phyloP scores from a whole-genome alignment of 2,797 vertebrate species.

The Typhlichthys eigenmanni region DNA sequence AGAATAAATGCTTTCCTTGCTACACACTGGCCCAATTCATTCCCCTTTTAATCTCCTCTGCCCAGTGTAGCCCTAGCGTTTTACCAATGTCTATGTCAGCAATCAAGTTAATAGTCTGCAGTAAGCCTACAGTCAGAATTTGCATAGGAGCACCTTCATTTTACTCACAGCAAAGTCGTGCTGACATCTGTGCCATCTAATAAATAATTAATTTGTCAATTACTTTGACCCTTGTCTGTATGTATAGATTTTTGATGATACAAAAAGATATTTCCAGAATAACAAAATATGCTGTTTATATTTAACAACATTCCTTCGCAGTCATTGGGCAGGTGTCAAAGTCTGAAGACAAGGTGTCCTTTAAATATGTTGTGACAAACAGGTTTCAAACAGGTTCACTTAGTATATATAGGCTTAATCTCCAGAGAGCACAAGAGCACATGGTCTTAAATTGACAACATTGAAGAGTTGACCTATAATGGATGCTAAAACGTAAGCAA shows the following conservation, averaged over 20 bases:
- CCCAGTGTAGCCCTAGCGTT: slow-evolving; percentile 60
- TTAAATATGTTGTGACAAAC: not conserved
- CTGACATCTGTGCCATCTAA: too few relatives aligned
- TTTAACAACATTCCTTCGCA: not conserved
- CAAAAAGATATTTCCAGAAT: slow-evolving; percentile 1
- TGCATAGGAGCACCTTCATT: too few relatives aligned
- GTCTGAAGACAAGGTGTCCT: not conserved
- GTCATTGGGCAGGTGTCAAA: slow-evolving; percentile 13
- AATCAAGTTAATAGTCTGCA: slow-evolving; percentile 32
- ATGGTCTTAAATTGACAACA: slow-evolving; percentile 22
- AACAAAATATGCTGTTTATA: slow-evolving; percentile 1
- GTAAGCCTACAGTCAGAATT: not conserved
- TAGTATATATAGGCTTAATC: slow-evolving; percentile 1
- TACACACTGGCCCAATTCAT: slow-evolving; percentile 80
- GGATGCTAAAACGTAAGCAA: too few relatives aligned
- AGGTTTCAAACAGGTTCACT: slow-evolving; percentile 3
- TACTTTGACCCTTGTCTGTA: slow-evolving; percentile 1
- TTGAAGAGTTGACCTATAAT: not conserved
- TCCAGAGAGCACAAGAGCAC: slow-evolving; percentile 5
- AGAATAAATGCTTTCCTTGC: slow-evolving; percentile 62
- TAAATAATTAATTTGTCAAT: not conserved
- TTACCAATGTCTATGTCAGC: slow-evolving; percentile 56
- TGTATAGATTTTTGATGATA: not conserved
- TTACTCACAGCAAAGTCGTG: too few relatives aligned
- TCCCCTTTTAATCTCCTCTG: slow-evolving; percentile 76